Evolutionary conservation across 1,140 invertebrate genomes (phyloP), one percentile per base, ranked within the genome.

Genomic region (Drosophila eugracilis): DNA sequence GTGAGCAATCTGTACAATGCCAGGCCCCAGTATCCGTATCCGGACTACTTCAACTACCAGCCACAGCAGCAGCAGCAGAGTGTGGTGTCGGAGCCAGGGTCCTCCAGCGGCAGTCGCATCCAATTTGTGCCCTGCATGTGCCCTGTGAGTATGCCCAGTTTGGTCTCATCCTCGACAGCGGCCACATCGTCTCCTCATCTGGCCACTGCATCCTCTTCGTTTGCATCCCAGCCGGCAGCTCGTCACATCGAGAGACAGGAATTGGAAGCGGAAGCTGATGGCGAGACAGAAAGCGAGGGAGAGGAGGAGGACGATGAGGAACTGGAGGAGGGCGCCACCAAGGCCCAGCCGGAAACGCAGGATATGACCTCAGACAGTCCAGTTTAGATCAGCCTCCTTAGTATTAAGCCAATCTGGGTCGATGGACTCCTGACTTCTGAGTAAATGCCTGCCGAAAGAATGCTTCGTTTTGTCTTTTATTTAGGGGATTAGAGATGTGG

Each of bases 61-160:
- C n/a, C 75, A 9, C 88, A 90, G 62, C n/a, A 69, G n/a, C 26
- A 48, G 36, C 44, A 57, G 12, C 42, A 45, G 24, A 65, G 5
- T 7, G 36, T 53, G 19, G 15, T 77, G 26, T 7, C 63, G 14
- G 55, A 59, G 19, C 54, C 42, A n/a, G 34, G 48, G 36, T 14
- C 17, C 0, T 21, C 32, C 39, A 53, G 55, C 22, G 74, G 58
- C 36, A 42, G 42, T 19, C 80, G 80, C 55, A 78, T 91, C 2
- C 83, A 91, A 42, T 91, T 91, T 9, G 90, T 91, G 42, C 90
- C 90, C 50, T 91, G 90, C 75, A 91, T 91, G 90, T 91, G 90
- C 28, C 90, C 90, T 2, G 57, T 91, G 1, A 91, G 76, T 53
- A 67, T 91, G 44, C 75, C 83, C 53, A 57, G 69, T 21, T 7